Conservation (phyloP, 2,113 vertebrate genomes). For the Brachypteracias leptosomus region DNA sequence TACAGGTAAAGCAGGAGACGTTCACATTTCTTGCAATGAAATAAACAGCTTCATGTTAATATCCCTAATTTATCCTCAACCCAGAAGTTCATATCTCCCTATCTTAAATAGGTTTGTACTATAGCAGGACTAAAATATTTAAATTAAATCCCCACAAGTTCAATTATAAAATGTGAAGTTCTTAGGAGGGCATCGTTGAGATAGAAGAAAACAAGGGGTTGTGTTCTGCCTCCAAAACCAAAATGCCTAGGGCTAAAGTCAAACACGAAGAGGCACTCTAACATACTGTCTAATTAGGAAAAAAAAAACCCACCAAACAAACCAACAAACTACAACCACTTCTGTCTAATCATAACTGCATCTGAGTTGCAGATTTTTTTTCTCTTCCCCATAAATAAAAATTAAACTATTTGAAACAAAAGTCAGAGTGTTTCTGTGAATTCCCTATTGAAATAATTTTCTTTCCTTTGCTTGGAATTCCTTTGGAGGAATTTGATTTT, state of each 20-base stretch:
- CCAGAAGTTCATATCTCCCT: not conserved
- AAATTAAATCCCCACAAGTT: not conserved
- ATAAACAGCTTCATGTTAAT: conserved; percentile 12
- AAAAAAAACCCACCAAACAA: not conserved
- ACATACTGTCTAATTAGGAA: not conserved
- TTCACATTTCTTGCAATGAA: conserved; percentile 88
- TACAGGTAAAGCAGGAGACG: conserved; percentile 94
- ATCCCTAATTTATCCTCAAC: not conserved
- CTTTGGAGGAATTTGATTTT: not conserved
- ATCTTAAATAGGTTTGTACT: not conserved
- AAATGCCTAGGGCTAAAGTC: not conserved
- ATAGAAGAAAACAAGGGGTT: too few relatives aligned
- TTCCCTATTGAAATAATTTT: not conserved
- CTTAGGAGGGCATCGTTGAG: not conserved
- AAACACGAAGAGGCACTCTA: not conserved
- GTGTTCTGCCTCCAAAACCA: not conserved
- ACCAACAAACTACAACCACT: not conserved
- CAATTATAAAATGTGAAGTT: not conserved
- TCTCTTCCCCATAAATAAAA: not conserved
- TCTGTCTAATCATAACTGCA: not conserved
- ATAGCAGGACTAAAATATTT: not conserved
- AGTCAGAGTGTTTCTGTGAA: not conserved
- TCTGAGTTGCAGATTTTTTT: not conserved
- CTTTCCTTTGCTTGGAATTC: not conserved
- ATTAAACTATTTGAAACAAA: not conserved